Evolutionary conservation across 2,888 invertebrate genomes (phyloP), one percentile per base, ranked within the genome.

Genomic region (Papilio protenor): DNA sequence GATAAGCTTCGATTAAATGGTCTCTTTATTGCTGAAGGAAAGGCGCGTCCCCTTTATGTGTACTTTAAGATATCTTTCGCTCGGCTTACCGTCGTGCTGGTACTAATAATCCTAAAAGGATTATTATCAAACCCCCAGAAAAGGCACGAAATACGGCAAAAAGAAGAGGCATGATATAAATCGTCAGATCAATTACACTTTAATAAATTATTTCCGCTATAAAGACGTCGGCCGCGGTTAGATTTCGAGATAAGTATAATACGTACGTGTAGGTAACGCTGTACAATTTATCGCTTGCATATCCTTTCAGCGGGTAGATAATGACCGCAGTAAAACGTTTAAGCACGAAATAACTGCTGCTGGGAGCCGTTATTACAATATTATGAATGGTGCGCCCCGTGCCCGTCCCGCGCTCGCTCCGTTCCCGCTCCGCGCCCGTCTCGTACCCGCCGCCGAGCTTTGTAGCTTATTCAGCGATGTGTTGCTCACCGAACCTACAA

Each of bases 271-370:
- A 89, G 88, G 90, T 89, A 88, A 86, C 87, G 88, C 86, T 90
- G 82, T 86, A 90, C 89, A 91, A 94, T 94, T 94, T 94, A 94
- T 94, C 88, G 94, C 91, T 87, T 94, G 94, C 93, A 94, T 94
- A 94, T 94, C 94, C 94, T 94, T 94, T 94, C 94, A 94, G 90
- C 93, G 94, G 91, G 91, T 93, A 92, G 94, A 94, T 94, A 94
- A 94, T 94, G 94, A 94, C 94, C 92, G 93, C 92, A 94, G 94
- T 94, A 93, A 94, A 94, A 93, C 94, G 94, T 93, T 94, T 94
- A 94, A 94, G 94, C 92, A 94, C 92, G 94, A 89, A 91, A 94
- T 94, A 94, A 94, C 93, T 93, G 94, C 88, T 90, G 90, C 87
- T 94, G 89, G 92, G 90, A 91, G 90, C 93, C 91, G 92, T 94